Evolutionary conservation across 2,888 invertebrate genomes (phyloP), one percentile per base, ranked within the genome.

Genomic region (Netelia inedita): DNA sequence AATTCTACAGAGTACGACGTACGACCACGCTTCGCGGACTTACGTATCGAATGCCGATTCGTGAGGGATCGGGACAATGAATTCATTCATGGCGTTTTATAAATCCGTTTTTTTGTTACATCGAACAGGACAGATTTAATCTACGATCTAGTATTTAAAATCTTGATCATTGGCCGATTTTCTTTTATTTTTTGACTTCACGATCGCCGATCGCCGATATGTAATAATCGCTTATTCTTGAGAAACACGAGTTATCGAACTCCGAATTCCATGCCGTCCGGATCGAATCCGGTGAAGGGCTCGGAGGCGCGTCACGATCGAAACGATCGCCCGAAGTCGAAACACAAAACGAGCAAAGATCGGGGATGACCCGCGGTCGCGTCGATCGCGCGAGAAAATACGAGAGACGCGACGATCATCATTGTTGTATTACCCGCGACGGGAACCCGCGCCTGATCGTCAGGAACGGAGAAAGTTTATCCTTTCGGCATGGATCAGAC

Each of bases 301-400:
- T 73, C 71, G 86, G 75, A 85, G 86, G 84, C 19, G 71, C 79
- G 83, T 86, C 83, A 83, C 83, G 83, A 83, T 86, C 83, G 81
- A 59, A 57, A 68, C 46, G 69, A 16, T 43, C 35, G n/a, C 19
- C 53, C 79, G 76, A 61, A 83, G 50, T 78, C 78, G 69, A 66
- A 35, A 35, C 35, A 82, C 57, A 66, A 73, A 86, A 76, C 80
- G 78, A 59, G 83, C 74, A 71, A 74, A 83, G 78, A 82, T 73
- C 79, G 71, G 74, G 76, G 65, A 76, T 41, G 23, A 43, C 19
- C 66, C 66, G 59, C 61, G 78, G 73, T 68, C 78, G 55, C 57
- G 68, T 78, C 78, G 73, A 82, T 82, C 81, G 84, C 72, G 61
- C 63, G 59, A 79, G 72, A 72, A 79, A 79, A 79, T 63, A 66